Percentiles rank a stretch among this genome's conserved stretches.
These are phyloP conservation scores for Vicugna pacos DNA, from an alignment of 2,113 vertebrate species.

Conservation along the genomic window DNA sequence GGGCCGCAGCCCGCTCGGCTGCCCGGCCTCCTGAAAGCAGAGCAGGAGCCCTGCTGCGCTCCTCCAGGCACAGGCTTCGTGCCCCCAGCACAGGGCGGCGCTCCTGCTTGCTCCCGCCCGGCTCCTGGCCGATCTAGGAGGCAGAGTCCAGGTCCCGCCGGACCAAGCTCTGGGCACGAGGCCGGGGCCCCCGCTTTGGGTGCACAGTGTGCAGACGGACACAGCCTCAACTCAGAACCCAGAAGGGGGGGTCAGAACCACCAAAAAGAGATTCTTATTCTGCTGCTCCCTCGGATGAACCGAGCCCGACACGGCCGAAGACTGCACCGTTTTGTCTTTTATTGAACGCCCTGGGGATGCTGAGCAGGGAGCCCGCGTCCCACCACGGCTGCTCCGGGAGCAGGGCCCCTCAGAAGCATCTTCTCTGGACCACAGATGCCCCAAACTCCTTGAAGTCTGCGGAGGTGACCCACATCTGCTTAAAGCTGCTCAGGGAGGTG, in stretches of 20 bases:
- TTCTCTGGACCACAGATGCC: constrained; percentile 65
- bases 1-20: accelerated
- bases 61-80: accelerated
- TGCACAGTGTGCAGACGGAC: accelerated
- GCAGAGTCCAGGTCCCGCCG: accelerated
- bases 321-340: background rate
- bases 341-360: background rate
- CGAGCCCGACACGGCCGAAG: accelerated
- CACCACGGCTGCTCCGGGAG: accelerated
- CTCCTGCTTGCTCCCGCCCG: accelerated
- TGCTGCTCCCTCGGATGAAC: accelerated
- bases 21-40: accelerated
- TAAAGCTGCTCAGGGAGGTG: constrained; percentile 82
- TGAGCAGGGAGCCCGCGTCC: accelerated
- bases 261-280: accelerated
- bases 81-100: background rate
- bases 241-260: accelerated
- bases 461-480: constrained; percentile 83
- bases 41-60: accelerated
- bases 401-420: constrained; percentile 73
- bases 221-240: accelerated
- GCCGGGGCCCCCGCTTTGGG: background rate
- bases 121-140: accelerated
- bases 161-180: background rate
- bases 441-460: constrained; percentile 81